Evolutionary conservation across 1,140 invertebrate species (phyloP).

Genomic region (Anoplolepis gracilipes): DNA sequence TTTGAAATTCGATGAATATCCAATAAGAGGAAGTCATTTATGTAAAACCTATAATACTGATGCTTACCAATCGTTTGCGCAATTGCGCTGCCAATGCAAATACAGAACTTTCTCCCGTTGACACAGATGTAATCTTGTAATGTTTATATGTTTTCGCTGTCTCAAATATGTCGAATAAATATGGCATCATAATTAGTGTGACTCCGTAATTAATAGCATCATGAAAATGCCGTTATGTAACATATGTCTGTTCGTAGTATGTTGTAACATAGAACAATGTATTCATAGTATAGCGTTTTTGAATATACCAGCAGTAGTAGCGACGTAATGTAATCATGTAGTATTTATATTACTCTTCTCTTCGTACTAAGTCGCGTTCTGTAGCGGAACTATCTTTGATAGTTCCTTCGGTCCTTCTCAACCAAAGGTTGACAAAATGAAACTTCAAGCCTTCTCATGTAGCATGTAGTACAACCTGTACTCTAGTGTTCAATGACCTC

Average conservation of each 20-base stretch:
- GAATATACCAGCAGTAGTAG: not conserved
- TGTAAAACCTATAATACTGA: not conserved
- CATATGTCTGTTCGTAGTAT: not conserved
- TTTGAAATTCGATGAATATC: conserved; percentile 10
- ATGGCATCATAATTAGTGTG: not conserved
- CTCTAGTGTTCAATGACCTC: too few relatives aligned
- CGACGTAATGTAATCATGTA: conserved; percentile 16
- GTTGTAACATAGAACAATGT: not conserved
- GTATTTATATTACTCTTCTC: not conserved
- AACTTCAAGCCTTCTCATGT: too few relatives aligned
- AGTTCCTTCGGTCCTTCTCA: not conserved
- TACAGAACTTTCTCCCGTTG: conserved; percentile 30
- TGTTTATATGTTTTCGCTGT: conserved; percentile 24
- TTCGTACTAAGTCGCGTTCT: too few relatives aligned
- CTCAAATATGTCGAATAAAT: not conserved
- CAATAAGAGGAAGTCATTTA: conserved; percentile 14
- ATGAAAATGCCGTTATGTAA: not conserved
- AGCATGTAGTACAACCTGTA: too few relatives aligned
- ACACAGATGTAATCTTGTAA: conserved; percentile 35
- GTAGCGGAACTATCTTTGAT: too few relatives aligned
- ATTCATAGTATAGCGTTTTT: not conserved
- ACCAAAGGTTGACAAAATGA: too few relatives aligned
- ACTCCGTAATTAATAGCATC: conserved; percentile 21
- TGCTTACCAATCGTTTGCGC: conserved; percentile 19
- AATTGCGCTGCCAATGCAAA: conserved; percentile 33